Evolutionary conservation across 2,797 vertebrate species (phyloP).

Genomic region (Peromyscus melanophrys): DNA sequence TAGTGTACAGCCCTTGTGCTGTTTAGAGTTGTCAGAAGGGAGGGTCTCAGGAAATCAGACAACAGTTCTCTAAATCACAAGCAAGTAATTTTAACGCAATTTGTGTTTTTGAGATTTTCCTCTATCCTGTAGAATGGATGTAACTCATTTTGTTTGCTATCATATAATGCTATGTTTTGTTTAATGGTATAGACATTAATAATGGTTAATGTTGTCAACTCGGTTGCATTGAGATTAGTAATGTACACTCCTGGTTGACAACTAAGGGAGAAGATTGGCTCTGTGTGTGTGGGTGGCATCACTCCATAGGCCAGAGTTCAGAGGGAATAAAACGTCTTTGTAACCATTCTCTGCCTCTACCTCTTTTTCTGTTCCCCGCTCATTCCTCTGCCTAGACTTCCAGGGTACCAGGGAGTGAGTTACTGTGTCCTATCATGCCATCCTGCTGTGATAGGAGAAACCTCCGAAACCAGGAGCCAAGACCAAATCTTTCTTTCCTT

Average conservation of each 20-base stretch:
- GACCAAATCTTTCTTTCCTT: not conserved
- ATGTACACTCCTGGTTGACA: not conserved
- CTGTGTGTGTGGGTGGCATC: not conserved
- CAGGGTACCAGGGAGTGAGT: not conserved
- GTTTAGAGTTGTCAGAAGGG: not conserved
- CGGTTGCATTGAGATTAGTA: not conserved
- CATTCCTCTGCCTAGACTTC: not conserved
- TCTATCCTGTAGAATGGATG: not conserved
- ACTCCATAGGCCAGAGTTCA: not conserved
- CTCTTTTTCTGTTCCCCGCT: not conserved
- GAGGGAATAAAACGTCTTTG: not conserved
- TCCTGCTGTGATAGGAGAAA: not conserved
- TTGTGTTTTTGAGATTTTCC: not conserved
- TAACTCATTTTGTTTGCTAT: conserved; percentile 42
- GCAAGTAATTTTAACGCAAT: not conserved
- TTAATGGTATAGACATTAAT: not conserved
- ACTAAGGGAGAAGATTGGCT: not conserved
- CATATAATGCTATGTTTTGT: conserved; percentile 34
- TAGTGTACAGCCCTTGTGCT: not conserved
- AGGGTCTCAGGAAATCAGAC: not conserved
- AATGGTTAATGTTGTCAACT: not conserved
- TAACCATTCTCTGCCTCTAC: not conserved
- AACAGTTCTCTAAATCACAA: not conserved
- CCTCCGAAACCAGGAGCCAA: not conserved
- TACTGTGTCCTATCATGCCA: not conserved